Evolutionary conservation across 2,888 invertebrate species (phyloP), one percentile per base, ranked within the genome.

Genomic region (Seira musarum): DNA sequence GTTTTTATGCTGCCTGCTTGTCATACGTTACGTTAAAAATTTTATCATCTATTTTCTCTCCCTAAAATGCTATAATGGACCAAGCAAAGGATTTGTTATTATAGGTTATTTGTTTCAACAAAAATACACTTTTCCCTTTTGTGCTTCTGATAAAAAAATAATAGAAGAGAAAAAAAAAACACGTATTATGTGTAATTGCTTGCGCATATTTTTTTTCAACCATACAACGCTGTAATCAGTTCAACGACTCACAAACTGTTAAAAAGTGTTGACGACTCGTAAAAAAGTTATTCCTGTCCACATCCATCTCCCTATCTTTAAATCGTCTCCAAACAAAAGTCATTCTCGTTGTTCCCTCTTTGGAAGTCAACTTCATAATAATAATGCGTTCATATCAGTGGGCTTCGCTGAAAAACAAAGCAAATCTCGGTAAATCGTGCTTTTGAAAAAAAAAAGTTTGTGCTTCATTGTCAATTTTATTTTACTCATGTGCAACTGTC

Each of bases 161-260:
- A 73, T 65, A 73, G 53, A 21, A 73, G 22, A 35, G 17, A 22
- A 71, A 19, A 68, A 30, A 30, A 72, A 13, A 46, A 68, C 49
- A 49, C 49, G 3, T 60, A 60, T n/a, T 60, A 60, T 49, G 60
- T 60, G 19, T 71, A 77, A 77, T 77, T 77, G 77, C 46, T 77
- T 66, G 70, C 77, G 60, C 77, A 71, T 64, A 57, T 40, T 49
- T 35, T 40, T 49, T 35, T 24, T 24, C 61, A 64, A 63, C 68
- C 64, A 66, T 53, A 22, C 49, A 73, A 21, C 68, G 8, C 8
- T 30, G 49, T 69, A 80, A 80, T 74, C 80, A 74, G 80, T 80
- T 80, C 80, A 80, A 74, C 80, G 80, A 80, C 80, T 80, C 60
- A 60, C 19, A 21, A 21, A 21, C 21, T 60, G 60, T 60, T n/a